These are phyloP conservation scores for Mizuhopecten yessoensis DNA, from an alignment of 1,140 invertebrate genomes.

Conservation along the genomic window DNA sequence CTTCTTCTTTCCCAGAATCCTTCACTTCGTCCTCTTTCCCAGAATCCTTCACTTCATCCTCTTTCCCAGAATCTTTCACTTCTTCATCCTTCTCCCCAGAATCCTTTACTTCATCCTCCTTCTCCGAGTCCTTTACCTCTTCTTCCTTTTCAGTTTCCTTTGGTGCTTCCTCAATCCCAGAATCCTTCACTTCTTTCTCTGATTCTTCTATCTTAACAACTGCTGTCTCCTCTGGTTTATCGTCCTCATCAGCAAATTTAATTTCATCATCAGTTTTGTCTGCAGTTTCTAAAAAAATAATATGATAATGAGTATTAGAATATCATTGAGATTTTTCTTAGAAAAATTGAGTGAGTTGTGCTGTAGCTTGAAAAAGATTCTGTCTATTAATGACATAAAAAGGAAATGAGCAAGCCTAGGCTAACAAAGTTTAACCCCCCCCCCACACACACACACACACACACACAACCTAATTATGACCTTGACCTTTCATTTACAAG, in stretches of 20 bases:
- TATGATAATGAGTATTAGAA: not conserved
- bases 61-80: constrained; percentile 38
- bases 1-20: not conserved
- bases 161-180: constrained; percentile 29
- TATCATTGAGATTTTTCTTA: constrained; percentile 50
- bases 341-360: not conserved
- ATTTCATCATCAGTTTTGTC: constrained; percentile 50
- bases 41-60: not conserved
- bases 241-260: constrained; percentile 45
- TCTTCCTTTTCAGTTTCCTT: constrained; percentile 49
- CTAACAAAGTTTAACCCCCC: too few relatives aligned
- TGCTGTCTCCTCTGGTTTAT: constrained; percentile 51
- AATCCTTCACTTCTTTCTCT: constrained; percentile 50
- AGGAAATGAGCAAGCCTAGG: too few relatives aligned
- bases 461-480: too few relatives aligned
- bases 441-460: too few relatives aligned
- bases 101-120: constrained; percentile 44
- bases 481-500: too few relatives aligned
- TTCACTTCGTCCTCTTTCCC: not conserved
- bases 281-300: not conserved
- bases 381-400: not conserved
- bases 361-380: constrained; percentile 43
- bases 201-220: constrained; percentile 57
- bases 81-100: constrained; percentile 45
- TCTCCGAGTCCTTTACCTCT: constrained; percentile 43